Conservation (phyloP, 2,888 invertebrate genomes). For the Ommatoiulus sabulosus region DNA sequence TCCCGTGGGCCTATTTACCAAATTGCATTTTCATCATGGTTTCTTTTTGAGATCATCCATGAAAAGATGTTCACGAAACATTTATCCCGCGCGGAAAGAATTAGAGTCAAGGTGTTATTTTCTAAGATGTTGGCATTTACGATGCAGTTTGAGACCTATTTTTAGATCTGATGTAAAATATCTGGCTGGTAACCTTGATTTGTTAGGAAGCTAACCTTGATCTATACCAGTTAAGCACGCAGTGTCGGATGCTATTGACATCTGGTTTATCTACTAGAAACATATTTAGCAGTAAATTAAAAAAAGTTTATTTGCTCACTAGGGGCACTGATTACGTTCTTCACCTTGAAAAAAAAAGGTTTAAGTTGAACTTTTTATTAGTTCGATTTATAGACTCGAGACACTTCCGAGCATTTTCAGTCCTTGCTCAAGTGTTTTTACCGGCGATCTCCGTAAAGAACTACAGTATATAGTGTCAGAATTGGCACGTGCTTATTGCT, state of each 20-base stretch:
- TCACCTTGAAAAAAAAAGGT: neutral
- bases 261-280: slow-evolving; percentile 25
- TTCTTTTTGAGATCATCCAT: neutral
- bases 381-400: neutral
- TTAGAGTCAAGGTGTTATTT: slow-evolving; percentile 28
- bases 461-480: neutral
- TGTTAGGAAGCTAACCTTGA: neutral
- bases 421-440: neutral
- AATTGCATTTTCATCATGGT: neutral
- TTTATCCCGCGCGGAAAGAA: neutral
- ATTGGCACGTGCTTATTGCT: neutral
- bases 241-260: neutral
- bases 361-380: neutral
- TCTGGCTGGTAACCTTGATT: slow-evolving; percentile 40
- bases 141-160: neutral
- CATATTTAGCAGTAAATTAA: neutral
- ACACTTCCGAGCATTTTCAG: no score
- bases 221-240: neutral
- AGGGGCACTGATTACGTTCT: neutral
- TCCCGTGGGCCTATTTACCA: neutral
- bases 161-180: slow-evolving; percentile 28
- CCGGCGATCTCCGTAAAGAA: neutral
- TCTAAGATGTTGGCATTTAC: slow-evolving; percentile 29
- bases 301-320: neutral
- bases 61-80: neutral